Evolutionary conservation across 92 coral and sea anemone genomes (phyloP).

Genomic region (Plumapathes pennacea): DNA sequence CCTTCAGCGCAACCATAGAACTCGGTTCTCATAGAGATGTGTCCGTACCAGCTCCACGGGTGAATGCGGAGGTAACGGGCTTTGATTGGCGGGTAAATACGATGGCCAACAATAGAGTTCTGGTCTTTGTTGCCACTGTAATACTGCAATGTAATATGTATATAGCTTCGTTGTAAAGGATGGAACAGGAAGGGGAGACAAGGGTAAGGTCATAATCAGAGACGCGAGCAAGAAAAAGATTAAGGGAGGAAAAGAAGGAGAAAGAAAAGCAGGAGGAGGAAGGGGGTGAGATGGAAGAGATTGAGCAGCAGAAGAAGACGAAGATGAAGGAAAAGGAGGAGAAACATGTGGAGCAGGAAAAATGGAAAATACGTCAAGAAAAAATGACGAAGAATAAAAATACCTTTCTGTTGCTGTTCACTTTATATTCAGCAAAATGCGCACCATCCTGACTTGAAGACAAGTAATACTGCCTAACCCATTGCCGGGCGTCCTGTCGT

Average conservation of each 20-base stretch:
- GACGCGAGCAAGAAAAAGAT: too few species aligned
- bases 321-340: too few species aligned
- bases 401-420: constrained; percentile 26
- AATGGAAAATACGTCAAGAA: too few species aligned
- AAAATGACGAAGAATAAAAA: too few species aligned
- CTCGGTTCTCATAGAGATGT: constrained; percentile 74
- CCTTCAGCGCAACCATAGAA: constrained; percentile 84
- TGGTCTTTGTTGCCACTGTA: constrained; percentile 65
- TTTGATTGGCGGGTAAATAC: constrained; percentile 65
- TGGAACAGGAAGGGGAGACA: too few species aligned
- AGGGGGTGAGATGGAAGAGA: too few species aligned
- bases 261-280: too few species aligned
- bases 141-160: constrained; percentile 40
- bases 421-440: constrained; percentile 18
- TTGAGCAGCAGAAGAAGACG: too few species aligned
- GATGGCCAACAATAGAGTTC: constrained; percentile 58
- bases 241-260: too few species aligned
- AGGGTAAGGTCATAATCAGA: too few species aligned
- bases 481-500: constrained; percentile 23
- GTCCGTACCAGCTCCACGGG: constrained; percentile 59
- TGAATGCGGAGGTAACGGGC: constrained; percentile 63
- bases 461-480: constrained; percentile 28
- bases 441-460: constrained; percentile 35
- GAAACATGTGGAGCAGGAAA: too few species aligned
- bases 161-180: too few species aligned